Evolutionary conservation across 1,140 invertebrate species (phyloP).

Genomic region (Theocolax elegans): DNA sequence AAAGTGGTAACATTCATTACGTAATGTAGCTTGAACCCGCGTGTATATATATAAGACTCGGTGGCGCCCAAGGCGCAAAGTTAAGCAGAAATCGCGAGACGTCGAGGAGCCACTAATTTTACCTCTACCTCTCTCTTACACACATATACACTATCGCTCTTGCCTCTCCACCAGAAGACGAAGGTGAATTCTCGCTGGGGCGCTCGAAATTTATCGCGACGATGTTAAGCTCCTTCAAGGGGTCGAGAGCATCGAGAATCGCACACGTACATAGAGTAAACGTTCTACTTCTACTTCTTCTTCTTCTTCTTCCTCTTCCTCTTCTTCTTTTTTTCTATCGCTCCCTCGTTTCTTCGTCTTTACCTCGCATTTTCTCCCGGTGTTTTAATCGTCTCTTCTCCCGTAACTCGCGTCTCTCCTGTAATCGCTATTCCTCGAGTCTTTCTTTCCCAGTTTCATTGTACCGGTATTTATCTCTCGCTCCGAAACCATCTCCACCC

Average conservation of each 20-base stretch:
- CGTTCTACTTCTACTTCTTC: no score
- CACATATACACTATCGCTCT: background rate
- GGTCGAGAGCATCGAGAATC: background rate
- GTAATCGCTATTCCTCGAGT: background rate
- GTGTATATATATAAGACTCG: no score
- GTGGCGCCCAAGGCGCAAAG: background rate
- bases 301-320: background rate
- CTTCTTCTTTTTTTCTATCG: no score
- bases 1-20: background rate
- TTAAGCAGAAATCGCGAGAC: background rate
- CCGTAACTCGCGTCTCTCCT: background rate
- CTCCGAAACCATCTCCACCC: no score
- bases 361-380: background rate
- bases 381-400: background rate
- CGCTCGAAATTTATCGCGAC: conserved; percentile 16
- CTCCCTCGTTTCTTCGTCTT: background rate
- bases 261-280: background rate
- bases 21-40: background rate
- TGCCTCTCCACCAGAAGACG: background rate
- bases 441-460: background rate
- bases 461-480: conserved; percentile 10
- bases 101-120: conserved; percentile 11
- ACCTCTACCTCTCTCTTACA: background rate
- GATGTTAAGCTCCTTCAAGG: background rate
- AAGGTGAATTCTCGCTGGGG: background rate